Evolutionary conservation across 2,113 vertebrate species (phyloP), one percentile per base, ranked within the genome.

Genomic region (Hippocampus mohnikei): DNA sequence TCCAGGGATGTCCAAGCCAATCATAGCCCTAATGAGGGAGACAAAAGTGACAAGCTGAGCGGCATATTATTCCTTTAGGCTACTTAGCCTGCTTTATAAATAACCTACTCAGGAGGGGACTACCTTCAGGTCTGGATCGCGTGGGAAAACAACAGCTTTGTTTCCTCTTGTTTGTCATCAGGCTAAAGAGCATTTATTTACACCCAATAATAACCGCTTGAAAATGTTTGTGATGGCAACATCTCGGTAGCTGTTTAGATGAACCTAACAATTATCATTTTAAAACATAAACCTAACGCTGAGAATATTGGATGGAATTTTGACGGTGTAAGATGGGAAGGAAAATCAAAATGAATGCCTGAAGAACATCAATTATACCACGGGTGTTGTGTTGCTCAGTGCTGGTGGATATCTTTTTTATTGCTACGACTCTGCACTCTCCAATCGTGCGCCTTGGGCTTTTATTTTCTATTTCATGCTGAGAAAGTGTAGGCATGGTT

Each of bases 1-100:
- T 85, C 83, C 72, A 48, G 79, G 73, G 85, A 87, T 83, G 85
- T 90, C 87, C 77, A 18, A 83, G 85, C 73, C 82, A 85, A 86
- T 89, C 80, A 79, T 72, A 74, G 70, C 70, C 75, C 66, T 88
- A 88, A 88, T 84, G 83, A 91, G 80, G 72, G 66, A 82, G 70
- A 73, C 67, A 79, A 74, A 79, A 77, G 79, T 81, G 82, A 79
- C 66, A 77, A 73, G 76, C 73, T 77, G 78, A 40, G 56, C 69
- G 76, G 75, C 76, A 88, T 84, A 85, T 82, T 82, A 80, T 82
- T 87, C 80, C 83, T 78, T 79, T 76, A 89, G 81, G 82, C 76
- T 77, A 76, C 55, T 81, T 78, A 75, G 60, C 56, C 75, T 81
- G 73, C 79, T 83, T 84, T 86, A 86, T 84, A 85, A 85, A 83